These are phyloP conservation scores for Trichacis sp. DNA, from an alignment of 2,888 invertebrate genomes.

Conservation along the genomic window DNA sequence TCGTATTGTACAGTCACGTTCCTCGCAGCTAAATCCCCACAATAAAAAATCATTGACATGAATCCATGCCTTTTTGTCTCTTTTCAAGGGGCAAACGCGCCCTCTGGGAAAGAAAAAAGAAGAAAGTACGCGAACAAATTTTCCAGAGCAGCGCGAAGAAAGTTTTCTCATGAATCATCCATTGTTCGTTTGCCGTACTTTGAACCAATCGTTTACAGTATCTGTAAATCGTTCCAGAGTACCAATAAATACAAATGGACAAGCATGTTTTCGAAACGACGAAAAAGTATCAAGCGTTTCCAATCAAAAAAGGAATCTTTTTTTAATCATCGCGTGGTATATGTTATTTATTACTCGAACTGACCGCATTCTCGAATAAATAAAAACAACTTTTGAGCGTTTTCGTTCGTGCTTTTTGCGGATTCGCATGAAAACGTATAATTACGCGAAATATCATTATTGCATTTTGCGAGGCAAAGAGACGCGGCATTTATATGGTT, in stretches of 20 bases:
- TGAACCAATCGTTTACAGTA: constrained; percentile 2
- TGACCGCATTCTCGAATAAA: too few relatives aligned
- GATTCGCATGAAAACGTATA: too few relatives aligned
- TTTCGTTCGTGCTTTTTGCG: too few relatives aligned
- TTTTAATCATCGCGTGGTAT: too few relatives aligned
- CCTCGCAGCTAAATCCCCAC: too few relatives aligned
- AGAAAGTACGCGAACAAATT: constrained; percentile 25
- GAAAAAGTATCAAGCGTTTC: too few relatives aligned
- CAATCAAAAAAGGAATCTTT: too few relatives aligned
- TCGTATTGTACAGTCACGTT: not conserved
- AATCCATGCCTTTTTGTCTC: constrained; percentile 14
- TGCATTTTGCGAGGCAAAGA: constrained; percentile 18
- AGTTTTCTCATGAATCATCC: constrained; percentile 56
- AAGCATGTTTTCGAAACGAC: too few relatives aligned
- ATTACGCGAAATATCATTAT: constrained; percentile 17
- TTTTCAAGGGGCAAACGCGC: constrained; percentile 3
- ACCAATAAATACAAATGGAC: too few relatives aligned
- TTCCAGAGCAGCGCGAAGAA: constrained; percentile 27
- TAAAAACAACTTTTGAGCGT: too few relatives aligned
- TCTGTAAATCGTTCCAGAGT: too few relatives aligned
- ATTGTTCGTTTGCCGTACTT: constrained; percentile 43
- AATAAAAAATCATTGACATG: constrained; percentile 11
- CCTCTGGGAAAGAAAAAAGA: constrained; percentile 4
- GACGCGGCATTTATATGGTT: constrained; percentile 22
- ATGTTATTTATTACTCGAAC: too few relatives aligned